Base-by-base conservation (phyloP, 2,797 vertebrate genomes). In the Channa striata region DNA sequence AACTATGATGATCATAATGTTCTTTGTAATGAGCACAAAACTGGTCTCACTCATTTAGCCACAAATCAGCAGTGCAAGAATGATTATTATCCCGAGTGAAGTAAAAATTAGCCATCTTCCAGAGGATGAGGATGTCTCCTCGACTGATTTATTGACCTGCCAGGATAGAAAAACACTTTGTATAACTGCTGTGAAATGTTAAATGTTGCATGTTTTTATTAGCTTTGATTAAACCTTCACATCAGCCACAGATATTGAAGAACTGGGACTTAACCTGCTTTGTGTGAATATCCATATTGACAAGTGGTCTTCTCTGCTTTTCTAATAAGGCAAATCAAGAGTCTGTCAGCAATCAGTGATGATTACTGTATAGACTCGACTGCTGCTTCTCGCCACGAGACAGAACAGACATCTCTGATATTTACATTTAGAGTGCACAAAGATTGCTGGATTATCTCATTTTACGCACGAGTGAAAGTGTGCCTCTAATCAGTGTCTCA, bases 341-440 rank as follows among this genome's bases (percentile, higher is more conserved):
- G 79, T 77, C 84, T 64, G 70, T 53, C 73, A 75, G 83, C 84
- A 93, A 91, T 92, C 88, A 89, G 81, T 20, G 11, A 21, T 88
- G 88, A 91, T 92, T 87, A 80, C 74, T 49, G 33, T 58, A 44
- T 25, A 60, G 81, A 67, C 33, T 44, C 49, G 33, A 40, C 63
- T 80, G 81, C 75, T n/a, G 50, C 66, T 64, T 49, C 52, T 60
- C 57, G 73, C 71, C 58, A 51, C 21, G 46, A 62, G 68, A 63
- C 78, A 71, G 58, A 47, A 33, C 49, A 44, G 42, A 58, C 40
- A 11, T 59, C 34, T 68, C 21, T 71, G 42, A 78, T 71, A 88
- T 89, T 65, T 83, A 72, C 80, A 76, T 80, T 53, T 43, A 30
- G 30, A 77, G 74, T 72, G 75, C 51, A 57, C 50, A 53, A 72